These are phyloP conservation scores for Scaptomyza polygonia DNA, from an alignment of 2,888 invertebrate genomes.

Conservation along the genomic window DNA sequence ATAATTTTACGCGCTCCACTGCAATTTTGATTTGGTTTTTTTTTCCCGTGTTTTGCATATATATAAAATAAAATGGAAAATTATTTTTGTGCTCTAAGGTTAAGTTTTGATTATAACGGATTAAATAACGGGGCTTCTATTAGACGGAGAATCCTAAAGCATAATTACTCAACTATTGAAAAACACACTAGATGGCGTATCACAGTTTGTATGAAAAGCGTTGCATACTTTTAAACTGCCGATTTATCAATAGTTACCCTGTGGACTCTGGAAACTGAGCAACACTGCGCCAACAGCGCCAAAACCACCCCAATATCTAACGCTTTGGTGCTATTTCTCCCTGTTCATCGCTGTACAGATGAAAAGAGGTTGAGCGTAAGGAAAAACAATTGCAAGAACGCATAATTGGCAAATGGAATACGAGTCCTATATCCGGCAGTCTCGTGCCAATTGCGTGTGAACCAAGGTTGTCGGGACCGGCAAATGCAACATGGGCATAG, in stretches of 20 bases:
- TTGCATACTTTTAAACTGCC: conserved; percentile 20
- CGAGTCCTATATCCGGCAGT: conserved; percentile 45
- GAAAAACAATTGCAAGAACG: conserved; percentile 18
- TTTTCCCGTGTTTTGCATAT: neutral
- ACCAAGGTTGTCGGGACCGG: conserved; percentile 54
- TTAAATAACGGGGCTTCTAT: neutral
- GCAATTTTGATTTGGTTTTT: conserved; percentile 3
- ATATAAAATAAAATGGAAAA: neutral
- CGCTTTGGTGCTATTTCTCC: neutral
- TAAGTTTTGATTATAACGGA: conserved; percentile 8
- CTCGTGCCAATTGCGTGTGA: conserved; percentile 55
- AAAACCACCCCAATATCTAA: conserved; percentile 11
- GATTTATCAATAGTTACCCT: neutral
- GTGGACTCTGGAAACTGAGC: neutral
- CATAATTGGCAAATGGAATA: conserved; percentile 30
- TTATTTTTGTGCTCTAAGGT: neutral
- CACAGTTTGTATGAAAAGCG: neutral
- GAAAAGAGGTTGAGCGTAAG: conserved; percentile 3
- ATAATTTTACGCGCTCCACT: conserved; percentile 28
- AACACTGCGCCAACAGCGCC: conserved; percentile 20
- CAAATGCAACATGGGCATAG: conserved; percentile 44
- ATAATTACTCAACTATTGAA: neutral
- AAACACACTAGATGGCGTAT: conserved; percentile 37
- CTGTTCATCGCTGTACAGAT: neutral
- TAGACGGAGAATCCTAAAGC: conserved; percentile 5